These are phyloP conservation scores for Misgurnus mizolepis DNA, from an alignment of 2,113 vertebrate genomes.

Conservation along the genomic window DNA sequence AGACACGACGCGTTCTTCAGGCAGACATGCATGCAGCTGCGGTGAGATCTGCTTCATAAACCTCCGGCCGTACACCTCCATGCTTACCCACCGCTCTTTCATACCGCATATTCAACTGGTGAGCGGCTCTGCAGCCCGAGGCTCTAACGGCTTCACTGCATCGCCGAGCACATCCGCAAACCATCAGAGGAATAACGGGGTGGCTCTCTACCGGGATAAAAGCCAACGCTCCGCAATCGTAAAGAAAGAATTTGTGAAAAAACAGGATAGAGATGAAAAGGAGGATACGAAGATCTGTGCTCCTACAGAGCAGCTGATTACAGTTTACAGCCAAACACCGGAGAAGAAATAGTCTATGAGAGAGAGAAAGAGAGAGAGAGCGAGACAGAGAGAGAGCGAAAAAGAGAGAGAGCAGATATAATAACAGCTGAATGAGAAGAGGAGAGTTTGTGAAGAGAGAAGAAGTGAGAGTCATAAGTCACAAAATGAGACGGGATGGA, in stretches of 20 bases:
- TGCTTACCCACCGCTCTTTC: slow-evolving; percentile 34
- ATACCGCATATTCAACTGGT: slow-evolving; percentile 51
- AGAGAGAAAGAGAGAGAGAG: slow-evolving; percentile 30
- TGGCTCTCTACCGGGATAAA: background rate
- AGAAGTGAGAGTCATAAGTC: background rate
- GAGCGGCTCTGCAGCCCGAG: slow-evolving; percentile 31
- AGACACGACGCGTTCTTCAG: slow-evolving; percentile 8
- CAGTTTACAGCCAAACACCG: slow-evolving; percentile 49
- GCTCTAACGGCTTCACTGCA: slow-evolving; percentile 12
- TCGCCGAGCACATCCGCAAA: slow-evolving; percentile 8
- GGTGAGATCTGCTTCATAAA: slow-evolving; percentile 4
- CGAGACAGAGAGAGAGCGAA: background rate
- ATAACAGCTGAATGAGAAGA: background rate
- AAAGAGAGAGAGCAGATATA: background rate
- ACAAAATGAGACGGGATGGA: slow-evolving; percentile 22
- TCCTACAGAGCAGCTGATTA: slow-evolving; percentile 54
- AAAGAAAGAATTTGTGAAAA: slow-evolving; percentile 32
- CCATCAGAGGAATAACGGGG: background rate
- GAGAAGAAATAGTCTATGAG: slow-evolving; percentile 62
- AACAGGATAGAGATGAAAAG: slow-evolving; percentile 4
- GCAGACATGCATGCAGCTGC: background rate
- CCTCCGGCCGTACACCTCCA: slow-evolving; percentile 25
- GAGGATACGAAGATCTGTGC: slow-evolving; percentile 4
- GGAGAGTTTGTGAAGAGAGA: background rate
- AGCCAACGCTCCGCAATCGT: slow-evolving; percentile 9